Evolutionary conservation across 2,888 invertebrate species (phyloP).

Genomic region (Aspidiotus rigidus): DNA sequence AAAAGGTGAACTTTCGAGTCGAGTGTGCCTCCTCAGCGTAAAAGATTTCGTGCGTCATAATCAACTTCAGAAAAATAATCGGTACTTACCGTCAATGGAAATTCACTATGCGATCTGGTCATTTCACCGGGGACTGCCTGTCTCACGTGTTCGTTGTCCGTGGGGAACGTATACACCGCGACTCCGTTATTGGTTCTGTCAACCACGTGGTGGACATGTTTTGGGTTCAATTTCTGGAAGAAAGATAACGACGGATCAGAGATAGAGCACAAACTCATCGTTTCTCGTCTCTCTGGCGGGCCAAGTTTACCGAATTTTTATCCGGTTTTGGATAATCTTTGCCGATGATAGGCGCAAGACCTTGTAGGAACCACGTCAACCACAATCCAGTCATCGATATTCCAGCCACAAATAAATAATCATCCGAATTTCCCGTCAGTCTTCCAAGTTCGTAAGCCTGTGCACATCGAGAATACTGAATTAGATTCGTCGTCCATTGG

Average conservation of each 20-base stretch:
- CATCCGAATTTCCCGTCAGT: neutral
- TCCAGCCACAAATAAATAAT: slow-evolving; percentile 12
- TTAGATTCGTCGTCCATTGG: too few relatives aligned
- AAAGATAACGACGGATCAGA: too few relatives aligned
- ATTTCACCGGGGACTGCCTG: neutral
- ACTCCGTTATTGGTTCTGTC: slow-evolving; percentile 17
- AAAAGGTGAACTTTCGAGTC: too few relatives aligned
- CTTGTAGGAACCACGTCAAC: slow-evolving; percentile 19
- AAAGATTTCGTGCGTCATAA: neutral
- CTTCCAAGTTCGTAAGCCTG: slow-evolving; percentile 22
- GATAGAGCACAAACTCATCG: too few relatives aligned
- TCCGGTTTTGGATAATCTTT: neutral
- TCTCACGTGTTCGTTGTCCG: neutral
- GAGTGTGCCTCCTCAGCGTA: neutral
- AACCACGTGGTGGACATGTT: too few relatives aligned
- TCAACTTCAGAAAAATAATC: neutral
- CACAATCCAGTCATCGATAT: slow-evolving; percentile 24
- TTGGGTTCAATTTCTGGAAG: too few relatives aligned
- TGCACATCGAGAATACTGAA: too few relatives aligned
- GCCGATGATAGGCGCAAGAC: slow-evolving; percentile 10
- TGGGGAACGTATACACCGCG: slow-evolving; percentile 9
- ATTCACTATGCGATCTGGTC: slow-evolving; percentile 1
- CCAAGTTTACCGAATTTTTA: too few relatives aligned
- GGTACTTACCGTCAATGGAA: neutral
- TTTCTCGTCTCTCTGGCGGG: too few relatives aligned